These are phyloP conservation scores for Acropora yongei DNA, from an alignment of 64 coral and sea anemone genomes.

Conservation along the genomic window DNA sequence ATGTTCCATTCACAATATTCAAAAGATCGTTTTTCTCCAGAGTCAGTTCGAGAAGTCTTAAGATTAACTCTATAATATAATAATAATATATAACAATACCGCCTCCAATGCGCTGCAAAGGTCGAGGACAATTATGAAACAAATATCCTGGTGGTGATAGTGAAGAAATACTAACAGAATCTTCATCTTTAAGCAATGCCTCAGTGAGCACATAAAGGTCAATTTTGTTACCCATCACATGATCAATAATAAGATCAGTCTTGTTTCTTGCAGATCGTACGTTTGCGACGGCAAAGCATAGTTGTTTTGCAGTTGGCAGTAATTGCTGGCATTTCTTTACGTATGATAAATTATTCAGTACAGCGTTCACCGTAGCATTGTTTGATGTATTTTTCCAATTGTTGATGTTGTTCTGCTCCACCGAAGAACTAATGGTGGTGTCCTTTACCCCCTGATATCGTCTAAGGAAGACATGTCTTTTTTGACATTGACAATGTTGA, in stretches of 20 bases:
- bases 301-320: constrained; percentile 6
- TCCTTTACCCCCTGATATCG: no score
- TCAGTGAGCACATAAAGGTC: constrained; percentile 15
- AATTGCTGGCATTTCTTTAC: not conserved
- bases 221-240: constrained; percentile 17
- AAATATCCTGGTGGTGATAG: constrained; percentile 23
- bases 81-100: not conserved
- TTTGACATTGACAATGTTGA: no score
- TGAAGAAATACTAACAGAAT: constrained; percentile 17
- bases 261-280: constrained; percentile 1
- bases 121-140: constrained; percentile 15
- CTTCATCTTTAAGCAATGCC: constrained; percentile 32
- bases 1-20: constrained; percentile 23
- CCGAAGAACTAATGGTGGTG: no score
- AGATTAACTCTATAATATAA: not conserved
- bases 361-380: no score
- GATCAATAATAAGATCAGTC: constrained; percentile 25
- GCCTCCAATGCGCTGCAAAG: constrained; percentile 5
- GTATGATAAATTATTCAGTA: constrained; percentile 7
- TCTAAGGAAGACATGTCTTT: no score
- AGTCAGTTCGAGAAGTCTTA: constrained; percentile 8
- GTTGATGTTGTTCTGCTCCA: no score
- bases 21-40: constrained; percentile 17
- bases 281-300: constrained; percentile 10
- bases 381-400: no score